phyloP scores from a whole-genome alignment of 2,113 vertebrate species.

The Ictidomys tridecemlineatus region DNA sequence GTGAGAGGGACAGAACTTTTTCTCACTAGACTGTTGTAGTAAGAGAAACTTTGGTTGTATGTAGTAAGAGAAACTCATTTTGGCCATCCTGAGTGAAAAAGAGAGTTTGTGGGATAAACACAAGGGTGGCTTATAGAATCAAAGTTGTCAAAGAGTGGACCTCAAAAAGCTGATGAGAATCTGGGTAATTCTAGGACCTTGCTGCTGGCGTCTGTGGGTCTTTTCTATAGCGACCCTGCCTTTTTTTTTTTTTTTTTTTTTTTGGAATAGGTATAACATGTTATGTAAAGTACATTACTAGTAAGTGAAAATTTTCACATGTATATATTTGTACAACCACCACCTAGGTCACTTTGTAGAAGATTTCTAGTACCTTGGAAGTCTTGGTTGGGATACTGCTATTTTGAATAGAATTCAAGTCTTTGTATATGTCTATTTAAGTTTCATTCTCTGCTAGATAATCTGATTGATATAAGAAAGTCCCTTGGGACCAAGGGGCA shows the following conservation, averaged over 20 bases:
- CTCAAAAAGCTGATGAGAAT: neutral
- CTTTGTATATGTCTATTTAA: neutral
- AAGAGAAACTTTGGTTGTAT: neutral
- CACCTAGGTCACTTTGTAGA: neutral
- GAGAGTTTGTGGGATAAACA: neutral
- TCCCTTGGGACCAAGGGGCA: neutral
- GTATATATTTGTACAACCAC: neutral
- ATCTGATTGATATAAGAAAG: neutral
- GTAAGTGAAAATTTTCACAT: neutral
- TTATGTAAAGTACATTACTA: conserved; percentile 6
- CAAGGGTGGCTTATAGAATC: neutral
- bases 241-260: neutral
- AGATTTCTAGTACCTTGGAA: neutral
- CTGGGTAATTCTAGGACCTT: neutral
- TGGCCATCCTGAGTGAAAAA: neutral
- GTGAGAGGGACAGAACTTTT: neutral
- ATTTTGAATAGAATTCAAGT: conserved; percentile 7
- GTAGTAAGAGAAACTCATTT: conserved; percentile 54
- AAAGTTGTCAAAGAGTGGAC: neutral
- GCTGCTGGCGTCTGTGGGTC: neutral
- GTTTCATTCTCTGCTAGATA: conserved; percentile 50
- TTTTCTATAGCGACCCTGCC: neutral
- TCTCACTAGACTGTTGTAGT: neutral
- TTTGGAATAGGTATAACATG: neutral
- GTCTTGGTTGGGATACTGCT: neutral